Evolutionary conservation across 2,888 invertebrate species (phyloP).

Genomic region (Brassicogethes aeneus): DNA sequence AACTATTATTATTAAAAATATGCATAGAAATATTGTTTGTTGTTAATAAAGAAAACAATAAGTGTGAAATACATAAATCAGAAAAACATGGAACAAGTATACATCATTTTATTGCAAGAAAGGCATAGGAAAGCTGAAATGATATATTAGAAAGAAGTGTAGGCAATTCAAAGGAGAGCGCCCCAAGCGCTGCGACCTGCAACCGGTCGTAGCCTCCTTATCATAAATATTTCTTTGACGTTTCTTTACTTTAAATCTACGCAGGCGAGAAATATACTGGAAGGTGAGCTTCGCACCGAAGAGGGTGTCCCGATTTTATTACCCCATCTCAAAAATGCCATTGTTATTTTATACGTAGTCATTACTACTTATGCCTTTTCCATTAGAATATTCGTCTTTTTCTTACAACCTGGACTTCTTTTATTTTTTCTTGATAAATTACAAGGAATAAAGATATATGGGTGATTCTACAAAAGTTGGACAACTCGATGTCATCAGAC

Average conservation of each 20-base stretch:
- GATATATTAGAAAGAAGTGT: conserved; percentile 15
- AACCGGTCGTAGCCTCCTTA: background rate
- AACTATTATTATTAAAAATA: no score
- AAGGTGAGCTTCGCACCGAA: background rate
- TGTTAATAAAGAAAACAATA: no score
- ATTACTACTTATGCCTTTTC: conserved; percentile 1
- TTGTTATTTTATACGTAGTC: background rate
- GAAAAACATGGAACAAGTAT: conserved; percentile 10
- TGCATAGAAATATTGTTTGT: no score
- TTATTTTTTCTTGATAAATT: no score
- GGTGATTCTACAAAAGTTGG: no score
- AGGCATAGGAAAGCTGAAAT: conserved; percentile 13
- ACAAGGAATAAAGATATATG: no score
- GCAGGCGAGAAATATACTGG: conserved; percentile 15
- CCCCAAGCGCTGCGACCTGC: background rate
- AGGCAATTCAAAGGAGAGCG: background rate
- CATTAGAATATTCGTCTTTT: no score
- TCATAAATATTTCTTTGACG: conserved; percentile 21
- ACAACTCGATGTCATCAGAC: no score
- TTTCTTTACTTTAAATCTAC: conserved; percentile 17
- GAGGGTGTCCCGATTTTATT: background rate
- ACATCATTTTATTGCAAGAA: conserved; percentile 13
- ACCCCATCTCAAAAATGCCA: background rate
- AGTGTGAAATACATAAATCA: conserved; percentile 13
- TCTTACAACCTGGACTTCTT: no score